A percentile compares a stretch with the other conserved stretches of the same genome.
These are phyloP conservation scores for Polypedilum vanderplanki DNA, from an alignment of 1,140 invertebrate species.

Conservation along the genomic window DNA sequence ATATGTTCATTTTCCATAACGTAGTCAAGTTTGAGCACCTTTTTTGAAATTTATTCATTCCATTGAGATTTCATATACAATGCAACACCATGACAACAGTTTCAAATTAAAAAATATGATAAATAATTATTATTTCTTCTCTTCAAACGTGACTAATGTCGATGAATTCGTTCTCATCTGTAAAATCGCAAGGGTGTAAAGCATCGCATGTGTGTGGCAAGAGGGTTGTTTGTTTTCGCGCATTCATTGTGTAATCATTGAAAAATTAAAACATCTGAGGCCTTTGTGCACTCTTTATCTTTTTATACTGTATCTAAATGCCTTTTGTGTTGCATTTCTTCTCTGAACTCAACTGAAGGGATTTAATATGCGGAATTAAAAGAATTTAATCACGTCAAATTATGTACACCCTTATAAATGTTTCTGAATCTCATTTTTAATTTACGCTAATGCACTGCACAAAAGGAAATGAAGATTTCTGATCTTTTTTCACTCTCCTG, in stretches of 20 bases:
- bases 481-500: neutral
- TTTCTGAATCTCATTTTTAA: neutral
- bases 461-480: too few species aligned
- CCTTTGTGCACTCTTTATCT: neutral
- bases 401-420: neutral
- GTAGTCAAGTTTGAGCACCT: too few species aligned
- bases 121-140: neutral
- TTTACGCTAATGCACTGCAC: constrained; percentile 1
- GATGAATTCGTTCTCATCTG: neutral
- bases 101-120: neutral
- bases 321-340: neutral
- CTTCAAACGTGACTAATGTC: constrained; percentile 24
- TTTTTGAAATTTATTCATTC: neutral
- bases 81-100: neutral
- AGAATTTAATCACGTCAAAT: constrained; percentile 25
- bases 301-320: too few species aligned
- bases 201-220: neutral
- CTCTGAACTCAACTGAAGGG: neutral
- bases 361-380: constrained; percentile 29
- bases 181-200: neutral
- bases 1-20: neutral
- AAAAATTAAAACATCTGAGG: constrained; percentile 27
- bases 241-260: constrained; percentile 28
- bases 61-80: neutral
- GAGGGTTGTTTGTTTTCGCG: constrained; percentile 28